Conservation (phyloP, 64 coral and sea anemone genomes). For the Montipora efflorescens region DNA sequence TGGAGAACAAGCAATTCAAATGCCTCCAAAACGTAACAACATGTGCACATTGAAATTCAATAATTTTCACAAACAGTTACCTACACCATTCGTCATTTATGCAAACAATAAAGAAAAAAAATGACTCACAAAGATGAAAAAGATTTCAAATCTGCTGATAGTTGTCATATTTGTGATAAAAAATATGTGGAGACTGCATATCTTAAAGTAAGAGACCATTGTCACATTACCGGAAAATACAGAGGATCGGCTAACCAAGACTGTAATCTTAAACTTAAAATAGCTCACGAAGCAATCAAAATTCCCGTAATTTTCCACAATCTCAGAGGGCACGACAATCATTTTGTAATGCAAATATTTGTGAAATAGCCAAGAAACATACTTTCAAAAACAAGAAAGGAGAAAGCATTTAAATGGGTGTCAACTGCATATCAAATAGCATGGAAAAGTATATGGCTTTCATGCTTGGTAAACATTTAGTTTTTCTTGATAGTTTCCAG, state of each 20-base stretch:
- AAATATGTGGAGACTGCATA: not conserved
- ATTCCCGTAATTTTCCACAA: constrained; percentile 2
- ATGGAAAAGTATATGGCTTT: constrained; percentile 16
- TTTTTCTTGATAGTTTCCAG: too few relatives aligned
- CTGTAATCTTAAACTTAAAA: not conserved
- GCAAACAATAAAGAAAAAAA: not conserved
- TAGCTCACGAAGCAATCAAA: not conserved
- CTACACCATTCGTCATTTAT: not conserved
- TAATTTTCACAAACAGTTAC: not conserved
- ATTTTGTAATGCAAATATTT: constrained; percentile 12
- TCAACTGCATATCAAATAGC: not conserved
- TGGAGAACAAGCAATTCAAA: too few relatives aligned
- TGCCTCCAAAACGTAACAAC: not conserved
- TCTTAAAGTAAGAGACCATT: not conserved
- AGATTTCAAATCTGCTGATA: not conserved
- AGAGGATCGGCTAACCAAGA: not conserved
- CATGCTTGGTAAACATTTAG: not conserved
- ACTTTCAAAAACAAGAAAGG: too few relatives aligned
- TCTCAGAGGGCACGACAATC: not conserved
- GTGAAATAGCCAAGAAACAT: not conserved
- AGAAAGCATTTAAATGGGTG: not conserved
- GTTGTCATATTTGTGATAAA: not conserved
- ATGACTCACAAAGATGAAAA: not conserved
- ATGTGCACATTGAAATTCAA: not conserved
- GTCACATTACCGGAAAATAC: not conserved